These are phyloP conservation scores for Calliphora vomitoria DNA, from an alignment of 2,888 invertebrate genomes.

Conservation along the genomic window DNA sequence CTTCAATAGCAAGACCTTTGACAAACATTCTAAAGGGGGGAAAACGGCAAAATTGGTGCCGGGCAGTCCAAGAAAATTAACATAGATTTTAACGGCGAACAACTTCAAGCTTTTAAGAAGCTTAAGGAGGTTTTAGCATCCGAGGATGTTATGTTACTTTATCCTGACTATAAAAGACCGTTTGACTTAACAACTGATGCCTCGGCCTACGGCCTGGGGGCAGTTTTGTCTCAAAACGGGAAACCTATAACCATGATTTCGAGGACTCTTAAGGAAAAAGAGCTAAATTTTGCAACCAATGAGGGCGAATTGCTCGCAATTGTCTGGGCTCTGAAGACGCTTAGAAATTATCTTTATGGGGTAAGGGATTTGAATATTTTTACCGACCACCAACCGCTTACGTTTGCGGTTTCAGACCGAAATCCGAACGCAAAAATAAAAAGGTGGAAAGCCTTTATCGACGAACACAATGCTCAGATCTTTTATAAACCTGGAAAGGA, in stretches of 20 bases:
- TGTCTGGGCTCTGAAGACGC: slow-evolving; percentile 57
- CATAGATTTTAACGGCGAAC: neutral
- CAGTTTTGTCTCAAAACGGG: slow-evolving; percentile 66
- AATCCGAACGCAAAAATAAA: slow-evolving; percentile 1
- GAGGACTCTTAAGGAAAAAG: slow-evolving; percentile 42
- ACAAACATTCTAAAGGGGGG: too few relatives aligned
- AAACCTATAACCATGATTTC: slow-evolving; percentile 66
- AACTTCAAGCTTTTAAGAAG: slow-evolving; percentile 38
- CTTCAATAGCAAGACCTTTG: slow-evolving; percentile 1
- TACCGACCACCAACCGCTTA: slow-evolving; percentile 7
- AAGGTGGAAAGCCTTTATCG: slow-evolving; percentile 7
- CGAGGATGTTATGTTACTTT: slow-evolving; percentile 66
- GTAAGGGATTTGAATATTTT: slow-evolving; percentile 37
- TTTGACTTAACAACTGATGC: slow-evolving; percentile 51
- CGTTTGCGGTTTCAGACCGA: slow-evolving; percentile 14
- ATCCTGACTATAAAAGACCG: slow-evolving; percentile 58
- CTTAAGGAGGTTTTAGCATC: slow-evolving; percentile 47
- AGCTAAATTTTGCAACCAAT: slow-evolving; percentile 64
- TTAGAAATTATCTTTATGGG: slow-evolving; percentile 62
- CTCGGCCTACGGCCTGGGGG: slow-evolving; percentile 57
- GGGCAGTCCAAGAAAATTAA: too few relatives aligned
- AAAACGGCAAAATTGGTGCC: too few relatives aligned
- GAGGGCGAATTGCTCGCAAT: slow-evolving; percentile 63
- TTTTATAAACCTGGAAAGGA: slow-evolving; percentile 47
- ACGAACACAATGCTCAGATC: slow-evolving; percentile 28